Base-by-base conservation (phyloP, 1,140 invertebrate genomes). In the Prorops nasuta region DNA sequence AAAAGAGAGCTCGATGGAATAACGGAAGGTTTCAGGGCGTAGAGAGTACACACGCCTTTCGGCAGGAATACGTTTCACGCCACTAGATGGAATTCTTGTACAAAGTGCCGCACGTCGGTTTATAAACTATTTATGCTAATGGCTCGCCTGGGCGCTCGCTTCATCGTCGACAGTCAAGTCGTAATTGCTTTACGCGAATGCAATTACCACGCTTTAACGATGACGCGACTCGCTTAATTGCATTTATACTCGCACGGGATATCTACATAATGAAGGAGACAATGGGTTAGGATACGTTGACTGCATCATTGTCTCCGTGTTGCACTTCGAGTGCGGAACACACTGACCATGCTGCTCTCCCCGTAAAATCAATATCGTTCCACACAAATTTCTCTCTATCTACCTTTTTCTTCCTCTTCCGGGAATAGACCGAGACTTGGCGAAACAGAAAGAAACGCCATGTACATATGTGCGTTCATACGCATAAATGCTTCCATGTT, bases 171-270 rank as follows among this genome's bases (percentile, higher is more conserved):
- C 17, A 48, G 36, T 40, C 36, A 56, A 57, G 36, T 51, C 54
- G 54, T 41, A 56, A 57, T 54, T 51, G 50, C 37, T 47, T 44
- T 54, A 39, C 43, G 41, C 32, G 39, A 53, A 49, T 47, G 41
- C 39, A 44, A 40, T 59, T 48, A 50, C 47, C 35, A 16, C 38
- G 54, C 35, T 51, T 53, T 51, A 55, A 56, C 46, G 54, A 52
- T 53, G 48, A 54, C 51, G 46, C 51, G 51, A 56, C 51, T 52
- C 58, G 57, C 58, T 60, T 64, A 64, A 65, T 62, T 56, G 60
- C 49, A 37, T 56, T 65, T 59, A 52, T 60, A 58, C 57, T 51
- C 48, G 48, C 54, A 38, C 37, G 45, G 19, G 51, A 55, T 56
- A 51, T 34, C 49, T 57, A 48, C 49, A 47, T 49, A 60, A 56